phyloP scores from a whole-genome alignment of 2,113 vertebrate species.

The Coryphaenoides rupestris region DNA sequence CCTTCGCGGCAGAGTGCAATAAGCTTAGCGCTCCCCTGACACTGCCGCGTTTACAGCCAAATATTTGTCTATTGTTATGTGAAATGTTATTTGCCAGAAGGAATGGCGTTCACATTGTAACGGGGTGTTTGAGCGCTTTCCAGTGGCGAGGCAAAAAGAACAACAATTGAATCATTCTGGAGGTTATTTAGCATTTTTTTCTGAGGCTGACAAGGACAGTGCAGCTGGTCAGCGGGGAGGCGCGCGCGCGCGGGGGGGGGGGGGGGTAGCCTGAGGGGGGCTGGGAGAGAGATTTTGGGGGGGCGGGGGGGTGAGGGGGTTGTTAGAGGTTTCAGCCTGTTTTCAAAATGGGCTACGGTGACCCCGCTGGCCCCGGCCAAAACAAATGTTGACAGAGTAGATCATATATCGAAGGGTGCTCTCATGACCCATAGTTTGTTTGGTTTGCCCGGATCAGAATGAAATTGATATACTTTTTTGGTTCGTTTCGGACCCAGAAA shows the following conservation, averaged over 20 bases:
- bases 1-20: constrained; percentile 26
- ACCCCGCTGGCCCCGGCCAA: constrained; percentile 31
- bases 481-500: neutral
- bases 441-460: no score
- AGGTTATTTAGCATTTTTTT: constrained; percentile 63
- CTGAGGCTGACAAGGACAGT: constrained; percentile 55
- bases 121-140: constrained; percentile 51
- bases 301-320: neutral
- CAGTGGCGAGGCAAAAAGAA: constrained; percentile 40
- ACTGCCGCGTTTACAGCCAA: constrained; percentile 41
- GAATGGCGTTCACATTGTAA: constrained; percentile 45
- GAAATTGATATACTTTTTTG: neutral
- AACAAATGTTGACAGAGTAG: constrained; percentile 33
- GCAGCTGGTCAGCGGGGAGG: constrained; percentile 44
- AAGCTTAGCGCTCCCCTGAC: constrained; percentile 46
- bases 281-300: neutral
- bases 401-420: no score
- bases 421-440: no score
- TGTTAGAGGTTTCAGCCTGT: constrained; percentile 44
- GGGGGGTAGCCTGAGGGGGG: constrained; percentile 44
- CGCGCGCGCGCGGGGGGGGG: no score
- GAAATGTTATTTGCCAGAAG: constrained; percentile 51
- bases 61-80: constrained; percentile 56
- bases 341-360: constrained; percentile 42
- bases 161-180: constrained; percentile 58